phyloP scores from a whole-genome alignment of 2,888 invertebrate species.

The Eupithecia exiguata region DNA sequence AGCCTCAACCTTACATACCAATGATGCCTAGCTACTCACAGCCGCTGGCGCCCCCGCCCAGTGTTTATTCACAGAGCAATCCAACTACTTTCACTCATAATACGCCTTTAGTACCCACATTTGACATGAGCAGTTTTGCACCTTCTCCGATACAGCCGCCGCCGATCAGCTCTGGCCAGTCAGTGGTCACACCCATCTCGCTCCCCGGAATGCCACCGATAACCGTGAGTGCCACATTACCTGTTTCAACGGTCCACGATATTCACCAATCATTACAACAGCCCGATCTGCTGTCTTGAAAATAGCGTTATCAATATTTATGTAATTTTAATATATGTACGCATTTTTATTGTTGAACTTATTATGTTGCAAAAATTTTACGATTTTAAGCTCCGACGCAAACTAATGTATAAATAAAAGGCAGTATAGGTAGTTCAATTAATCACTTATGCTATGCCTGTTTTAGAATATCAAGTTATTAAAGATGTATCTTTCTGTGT shows the following conservation, averaged over 20 bases:
- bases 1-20: conserved; percentile 81
- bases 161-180: conserved; percentile 65
- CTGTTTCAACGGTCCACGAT: conserved; percentile 84
- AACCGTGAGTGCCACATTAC: conserved; percentile 89
- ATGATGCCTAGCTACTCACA: conserved; percentile 77
- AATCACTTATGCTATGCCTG: conserved; percentile 22
- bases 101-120: conserved; percentile 70
- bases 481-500: conserved; percentile 13
- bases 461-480: conserved; percentile 15
- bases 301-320: conserved; percentile 43
- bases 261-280: conserved; percentile 76
- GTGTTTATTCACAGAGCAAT: conserved; percentile 37
- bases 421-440: conserved; percentile 35
- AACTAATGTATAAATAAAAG: conserved; percentile 32
- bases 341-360: conserved; percentile 48
- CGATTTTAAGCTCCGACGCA: conserved; percentile 41
- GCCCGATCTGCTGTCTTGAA: conserved; percentile 76
- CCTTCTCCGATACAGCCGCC: conserved; percentile 68
- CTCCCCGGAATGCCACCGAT: conserved; percentile 92
- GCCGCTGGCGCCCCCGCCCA: conserved; percentile 54
- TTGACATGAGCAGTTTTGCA: conserved; percentile 74
- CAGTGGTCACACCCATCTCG: conserved; percentile 87
- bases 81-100: conserved; percentile 46
- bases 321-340: conserved; percentile 26
- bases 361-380: conserved; percentile 43